phyloP scores from a whole-genome alignment of 2,113 vertebrate genomes.

The Poeciliopsis turrubarensis region DNA sequence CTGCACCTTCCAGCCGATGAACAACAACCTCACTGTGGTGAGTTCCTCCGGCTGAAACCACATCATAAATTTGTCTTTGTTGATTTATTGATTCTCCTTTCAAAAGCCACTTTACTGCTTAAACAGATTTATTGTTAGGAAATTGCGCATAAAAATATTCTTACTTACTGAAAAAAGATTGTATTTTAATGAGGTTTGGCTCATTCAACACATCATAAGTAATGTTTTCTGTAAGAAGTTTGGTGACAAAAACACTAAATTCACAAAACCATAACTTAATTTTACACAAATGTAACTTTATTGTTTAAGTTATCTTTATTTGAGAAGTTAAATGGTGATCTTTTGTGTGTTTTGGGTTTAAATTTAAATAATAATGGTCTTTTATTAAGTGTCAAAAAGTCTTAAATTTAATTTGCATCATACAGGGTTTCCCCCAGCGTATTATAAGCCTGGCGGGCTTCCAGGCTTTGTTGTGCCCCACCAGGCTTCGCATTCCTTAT shows the following conservation, averaged over 20 bases:
- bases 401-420: background rate
- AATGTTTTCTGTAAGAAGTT: background rate
- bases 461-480: too few species aligned
- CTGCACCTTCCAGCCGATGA: conserved; percentile 95
- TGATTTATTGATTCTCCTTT: too few species aligned
- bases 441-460: too few species aligned
- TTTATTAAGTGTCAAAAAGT: background rate
- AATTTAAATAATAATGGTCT: background rate
- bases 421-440: too few species aligned
- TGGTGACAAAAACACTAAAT: background rate
- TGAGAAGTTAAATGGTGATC: background rate
- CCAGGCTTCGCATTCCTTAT: too few species aligned
- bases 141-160: too few species aligned
- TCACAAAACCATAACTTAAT: too few species aligned
- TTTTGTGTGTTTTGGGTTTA: background rate
- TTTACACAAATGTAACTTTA: too few species aligned
- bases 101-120: background rate
- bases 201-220: background rate
- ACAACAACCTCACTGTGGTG: conserved; percentile 96
- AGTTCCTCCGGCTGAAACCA: conserved; percentile 45
- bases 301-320: too few species aligned
- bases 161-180: too few species aligned
- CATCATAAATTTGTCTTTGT: too few species aligned
- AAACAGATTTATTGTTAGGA: background rate
- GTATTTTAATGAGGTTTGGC: too few species aligned